These are phyloP conservation scores for Silurus aristotelis DNA, from an alignment of 2,797 vertebrate genomes.

Conservation along the genomic window DNA sequence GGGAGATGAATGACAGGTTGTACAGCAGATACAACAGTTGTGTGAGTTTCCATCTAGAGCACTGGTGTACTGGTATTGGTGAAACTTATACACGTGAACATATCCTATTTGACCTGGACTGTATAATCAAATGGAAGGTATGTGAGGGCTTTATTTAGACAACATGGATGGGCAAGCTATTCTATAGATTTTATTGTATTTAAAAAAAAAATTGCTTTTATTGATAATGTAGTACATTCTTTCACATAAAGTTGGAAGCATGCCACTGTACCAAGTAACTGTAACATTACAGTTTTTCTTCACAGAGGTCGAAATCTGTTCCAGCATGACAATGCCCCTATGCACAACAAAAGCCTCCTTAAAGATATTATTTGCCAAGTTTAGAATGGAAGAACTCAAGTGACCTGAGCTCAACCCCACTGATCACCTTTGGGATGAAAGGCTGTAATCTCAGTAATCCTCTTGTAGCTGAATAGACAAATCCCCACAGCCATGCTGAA, in stretches of 20 bases:
- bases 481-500: not conserved
- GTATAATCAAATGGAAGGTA: conserved; percentile 43
- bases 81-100: conserved; percentile 23
- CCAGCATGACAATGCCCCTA: not conserved
- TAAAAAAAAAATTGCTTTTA: conserved; percentile 17
- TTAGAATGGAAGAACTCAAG: not conserved
- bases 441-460: not conserved
- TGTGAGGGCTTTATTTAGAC: conserved; percentile 45
- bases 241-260: not conserved
- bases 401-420: not conserved
- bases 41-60: conserved; percentile 7
- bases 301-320: not conserved
- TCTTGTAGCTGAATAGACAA: not conserved
- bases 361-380: not conserved
- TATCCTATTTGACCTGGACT: conserved; percentile 37
- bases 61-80: not conserved
- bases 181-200: conserved; percentile 16
- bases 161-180: conserved; percentile 20
- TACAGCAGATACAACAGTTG: conserved; percentile 10
- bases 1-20: conserved; percentile 12
- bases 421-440: not conserved
- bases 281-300: not conserved
- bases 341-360: not conserved
- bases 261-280: not conserved
- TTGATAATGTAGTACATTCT: not conserved